Evolutionary conservation across 2,888 invertebrate genomes (phyloP).

Genomic region (Aphidius colemani): DNA sequence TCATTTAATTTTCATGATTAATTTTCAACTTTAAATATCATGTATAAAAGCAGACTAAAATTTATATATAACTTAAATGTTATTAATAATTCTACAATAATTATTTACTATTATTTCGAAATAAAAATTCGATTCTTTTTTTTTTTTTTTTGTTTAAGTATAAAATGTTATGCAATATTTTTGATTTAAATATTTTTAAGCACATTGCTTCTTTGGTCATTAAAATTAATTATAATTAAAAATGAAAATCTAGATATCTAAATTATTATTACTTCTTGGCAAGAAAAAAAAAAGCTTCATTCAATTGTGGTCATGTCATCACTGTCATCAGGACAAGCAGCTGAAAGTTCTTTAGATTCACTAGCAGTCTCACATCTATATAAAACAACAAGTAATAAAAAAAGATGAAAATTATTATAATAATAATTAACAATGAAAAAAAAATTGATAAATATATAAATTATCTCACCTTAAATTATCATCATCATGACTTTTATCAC

Average conservation of each 20-base stretch:
- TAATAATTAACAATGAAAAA: background rate
- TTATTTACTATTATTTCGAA: no score
- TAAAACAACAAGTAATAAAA: background rate
- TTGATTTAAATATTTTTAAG: constrained; percentile 2
- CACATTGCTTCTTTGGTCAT: constrained; percentile 25
- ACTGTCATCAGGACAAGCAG: constrained; percentile 38
- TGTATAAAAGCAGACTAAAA: no score
- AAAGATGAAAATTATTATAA: background rate
- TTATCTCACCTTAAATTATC: constrained; percentile 39
- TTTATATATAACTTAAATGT: no score
- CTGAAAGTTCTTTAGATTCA: constrained; percentile 40
- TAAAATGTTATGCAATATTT: no score
- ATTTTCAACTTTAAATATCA: no score
- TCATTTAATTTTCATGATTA: no score
- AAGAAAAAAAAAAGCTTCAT: constrained; percentile 6
- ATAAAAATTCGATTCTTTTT: no score
- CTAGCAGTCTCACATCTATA: constrained; percentile 30
- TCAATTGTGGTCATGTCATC: constrained; percentile 38
- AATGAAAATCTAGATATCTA: no score
- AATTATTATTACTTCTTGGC: no score
- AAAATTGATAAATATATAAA: background rate
- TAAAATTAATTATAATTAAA: constrained; percentile 25
- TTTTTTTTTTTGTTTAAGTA: no score
- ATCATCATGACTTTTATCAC: constrained; percentile 36
- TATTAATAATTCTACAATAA: no score